These are phyloP conservation scores for Chrysolina oricalcia DNA, from an alignment of 2,888 invertebrate genomes.

Conservation along the genomic window DNA sequence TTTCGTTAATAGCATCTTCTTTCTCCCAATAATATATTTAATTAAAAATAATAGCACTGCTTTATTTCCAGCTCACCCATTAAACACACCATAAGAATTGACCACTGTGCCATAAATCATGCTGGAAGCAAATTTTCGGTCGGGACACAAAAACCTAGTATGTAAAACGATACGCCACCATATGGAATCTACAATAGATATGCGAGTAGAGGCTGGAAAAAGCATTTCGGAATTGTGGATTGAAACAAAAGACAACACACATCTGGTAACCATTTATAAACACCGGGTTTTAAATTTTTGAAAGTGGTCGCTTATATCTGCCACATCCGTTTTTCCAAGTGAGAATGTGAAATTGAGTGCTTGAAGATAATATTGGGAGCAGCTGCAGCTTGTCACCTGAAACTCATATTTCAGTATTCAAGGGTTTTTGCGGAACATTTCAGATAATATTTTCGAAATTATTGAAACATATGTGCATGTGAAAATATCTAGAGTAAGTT, in stretches of 20 bases:
- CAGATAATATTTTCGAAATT: too few relatives aligned
- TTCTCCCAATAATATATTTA: constrained; percentile 36
- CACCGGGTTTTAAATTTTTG: constrained; percentile 57
- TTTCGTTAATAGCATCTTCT: constrained; percentile 26
- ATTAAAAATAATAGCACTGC: constrained; percentile 44
- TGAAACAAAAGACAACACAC: constrained; percentile 62
- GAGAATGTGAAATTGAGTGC: constrained; percentile 32
- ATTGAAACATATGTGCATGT: too few relatives aligned
- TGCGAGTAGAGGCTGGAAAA: constrained; percentile 63
- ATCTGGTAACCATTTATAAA: constrained; percentile 62
- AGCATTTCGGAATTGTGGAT: constrained; percentile 60
- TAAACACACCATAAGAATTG: constrained; percentile 34
- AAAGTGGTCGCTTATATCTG: constrained; percentile 58
- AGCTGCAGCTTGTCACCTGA: not conserved
- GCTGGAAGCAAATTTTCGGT: constrained; percentile 48
- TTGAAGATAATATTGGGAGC: constrained; percentile 5
- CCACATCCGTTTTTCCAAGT: constrained; percentile 55
- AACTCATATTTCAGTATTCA: constrained; percentile 12
- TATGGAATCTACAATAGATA: constrained; percentile 65
- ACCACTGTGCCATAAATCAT: constrained; percentile 43
- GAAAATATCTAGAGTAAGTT: too few relatives aligned
- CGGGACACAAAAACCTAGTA: constrained; percentile 40
- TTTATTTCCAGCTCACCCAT: constrained; percentile 38
- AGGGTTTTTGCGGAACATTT: not conserved
- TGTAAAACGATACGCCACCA: constrained; percentile 62